Evolutionary conservation across 2,888 invertebrate species (phyloP).

Genomic region (Xylophagus ater): DNA sequence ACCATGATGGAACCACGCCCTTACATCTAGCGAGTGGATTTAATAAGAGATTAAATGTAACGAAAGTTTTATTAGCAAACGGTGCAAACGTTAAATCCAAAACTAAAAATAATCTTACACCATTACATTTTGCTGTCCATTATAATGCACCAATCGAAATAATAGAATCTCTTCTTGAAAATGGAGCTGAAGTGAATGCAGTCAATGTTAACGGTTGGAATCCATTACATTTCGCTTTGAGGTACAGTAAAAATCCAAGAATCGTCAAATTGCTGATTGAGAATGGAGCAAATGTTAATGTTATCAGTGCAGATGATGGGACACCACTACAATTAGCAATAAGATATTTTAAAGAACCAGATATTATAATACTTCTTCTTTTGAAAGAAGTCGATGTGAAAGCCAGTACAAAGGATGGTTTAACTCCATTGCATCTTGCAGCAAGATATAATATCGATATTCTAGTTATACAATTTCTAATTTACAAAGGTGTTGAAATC

Average conservation of each 20-base stretch:
- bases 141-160: conserved; percentile 1
- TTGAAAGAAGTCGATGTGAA: no score
- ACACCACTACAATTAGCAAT: no score
- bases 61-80: conserved; percentile 11
- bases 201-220: background rate
- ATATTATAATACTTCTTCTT: no score
- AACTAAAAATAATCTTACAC: background rate
- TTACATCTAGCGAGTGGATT: conserved; percentile 17
- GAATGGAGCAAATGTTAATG: no score
- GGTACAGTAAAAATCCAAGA: no score
- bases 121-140: conserved; percentile 8
- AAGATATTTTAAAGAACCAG: no score
- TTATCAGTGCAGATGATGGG: no score
- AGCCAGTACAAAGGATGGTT: no score
- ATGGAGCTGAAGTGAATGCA: conserved; percentile 4
- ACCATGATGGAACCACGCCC: conserved; percentile 12
- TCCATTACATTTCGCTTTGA: conserved; percentile 8
- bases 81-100: conserved; percentile 6
- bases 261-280: no score
- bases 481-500: conserved; percentile 5
- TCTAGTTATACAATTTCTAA: conserved; percentile 5
- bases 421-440: no score
- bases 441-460: no score
- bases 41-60: conserved; percentile 6
- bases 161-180: conserved; percentile 3